Conservation (phyloP, 1,140 invertebrate genomes). For the Pogonus chalceus region DNA sequence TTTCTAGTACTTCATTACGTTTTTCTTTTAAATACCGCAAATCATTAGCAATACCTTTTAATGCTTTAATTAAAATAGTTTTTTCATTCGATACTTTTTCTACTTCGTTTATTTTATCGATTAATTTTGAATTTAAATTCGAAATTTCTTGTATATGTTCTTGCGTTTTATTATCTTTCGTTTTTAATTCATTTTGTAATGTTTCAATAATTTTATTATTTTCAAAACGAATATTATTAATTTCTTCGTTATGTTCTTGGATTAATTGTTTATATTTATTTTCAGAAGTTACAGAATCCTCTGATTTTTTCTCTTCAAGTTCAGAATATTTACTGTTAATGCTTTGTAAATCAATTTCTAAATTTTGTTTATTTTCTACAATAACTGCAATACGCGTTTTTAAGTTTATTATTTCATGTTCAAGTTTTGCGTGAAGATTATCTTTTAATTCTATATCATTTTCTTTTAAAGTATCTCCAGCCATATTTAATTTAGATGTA, state of each 20-base stretch:
- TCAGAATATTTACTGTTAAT: not conserved
- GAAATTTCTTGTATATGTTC: not conserved
- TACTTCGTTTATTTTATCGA: not conserved
- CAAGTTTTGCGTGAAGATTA: not conserved
- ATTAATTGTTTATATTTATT: not conserved
- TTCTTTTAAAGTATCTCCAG: not conserved
- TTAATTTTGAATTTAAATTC: not conserved
- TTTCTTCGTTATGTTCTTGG: not conserved
- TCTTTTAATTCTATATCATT: not conserved
- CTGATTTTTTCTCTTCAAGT: not conserved
- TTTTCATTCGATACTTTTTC: not conserved
- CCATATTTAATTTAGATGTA: not conserved
- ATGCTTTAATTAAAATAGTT: not conserved
- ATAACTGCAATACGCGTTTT: not conserved
- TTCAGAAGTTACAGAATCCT: not conserved
- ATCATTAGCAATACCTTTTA: not conserved
- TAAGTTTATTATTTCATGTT: not conserved
- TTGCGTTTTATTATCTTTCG: not conserved
- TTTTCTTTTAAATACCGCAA: slow-evolving; percentile 13
- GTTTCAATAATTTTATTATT: not conserved
- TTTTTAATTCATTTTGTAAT: not conserved
- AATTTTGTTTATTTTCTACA: not conserved
- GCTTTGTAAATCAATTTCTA: not conserved
- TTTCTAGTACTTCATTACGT: slow-evolving; percentile 19
- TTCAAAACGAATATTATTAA: not conserved